Conservation (phyloP, 2,888 invertebrate genomes). For the Nomada ferruginata region DNA sequence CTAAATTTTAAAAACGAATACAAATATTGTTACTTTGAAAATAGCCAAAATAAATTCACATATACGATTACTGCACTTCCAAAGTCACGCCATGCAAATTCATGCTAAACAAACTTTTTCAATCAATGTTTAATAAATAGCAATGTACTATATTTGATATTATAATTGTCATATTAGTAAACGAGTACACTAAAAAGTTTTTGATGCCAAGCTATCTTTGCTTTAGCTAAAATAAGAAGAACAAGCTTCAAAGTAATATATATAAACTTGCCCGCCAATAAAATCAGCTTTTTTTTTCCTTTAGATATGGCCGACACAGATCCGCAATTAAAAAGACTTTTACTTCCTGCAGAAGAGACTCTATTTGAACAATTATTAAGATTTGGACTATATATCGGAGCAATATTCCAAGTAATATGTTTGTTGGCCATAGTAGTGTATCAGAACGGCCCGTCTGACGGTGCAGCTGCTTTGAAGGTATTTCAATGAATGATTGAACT, state of each 20-base stretch:
- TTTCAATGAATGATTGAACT: neutral
- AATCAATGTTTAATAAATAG: neutral
- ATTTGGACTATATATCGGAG: constrained; percentile 92
- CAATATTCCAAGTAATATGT: constrained; percentile 94
- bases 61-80: no score
- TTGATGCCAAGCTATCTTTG: neutral
- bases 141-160: neutral
- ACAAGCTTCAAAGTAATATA: neutral
- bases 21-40: neutral
- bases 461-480: constrained; percentile 81
- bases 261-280: neutral
- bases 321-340: constrained; percentile 80
- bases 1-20: neutral
- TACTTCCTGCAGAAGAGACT: constrained; percentile 82
- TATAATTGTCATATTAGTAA: neutral
- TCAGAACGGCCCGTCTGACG: constrained; percentile 80
- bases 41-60: neutral
- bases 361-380: constrained; percentile 80
- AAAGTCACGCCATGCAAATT: no score
- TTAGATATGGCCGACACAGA: constrained; percentile 81
- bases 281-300: neutral
- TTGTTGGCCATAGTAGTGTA: constrained; percentile 92
- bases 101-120: no score
- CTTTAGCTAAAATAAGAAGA: neutral
- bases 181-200: no score